phyloP scores from a whole-genome alignment of 2,888 invertebrate species.

The Litoditis marina region DNA sequence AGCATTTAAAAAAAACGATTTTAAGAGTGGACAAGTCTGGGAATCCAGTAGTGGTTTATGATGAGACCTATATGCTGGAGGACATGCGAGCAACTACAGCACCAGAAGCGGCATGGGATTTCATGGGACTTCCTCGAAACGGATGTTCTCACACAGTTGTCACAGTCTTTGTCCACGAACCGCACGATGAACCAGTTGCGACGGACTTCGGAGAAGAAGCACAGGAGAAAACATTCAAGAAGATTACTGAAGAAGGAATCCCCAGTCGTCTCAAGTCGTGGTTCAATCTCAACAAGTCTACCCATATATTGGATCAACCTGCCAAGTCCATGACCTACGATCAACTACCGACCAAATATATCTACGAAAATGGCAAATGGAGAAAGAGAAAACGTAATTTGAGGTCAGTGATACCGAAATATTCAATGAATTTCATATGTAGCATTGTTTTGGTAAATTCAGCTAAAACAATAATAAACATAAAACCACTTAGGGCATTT shows the following conservation, averaged over 20 bases:
- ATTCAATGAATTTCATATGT: too few species aligned
- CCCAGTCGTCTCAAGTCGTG: neutral
- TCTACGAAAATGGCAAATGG: neutral
- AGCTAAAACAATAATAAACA: too few species aligned
- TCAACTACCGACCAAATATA: conserved; percentile 1
- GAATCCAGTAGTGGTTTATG: neutral
- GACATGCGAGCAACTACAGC: conserved; percentile 17
- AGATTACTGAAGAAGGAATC: too few species aligned
- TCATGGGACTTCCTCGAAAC: conserved; percentile 5
- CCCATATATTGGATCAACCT: neutral
- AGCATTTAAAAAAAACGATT: too few species aligned
- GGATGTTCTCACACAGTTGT: conserved; percentile 15
- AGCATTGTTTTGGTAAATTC: too few species aligned
- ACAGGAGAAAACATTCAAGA: too few species aligned
- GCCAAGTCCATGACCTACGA: neutral
- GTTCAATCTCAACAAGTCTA: conserved; percentile 14
- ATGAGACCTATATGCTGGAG: conserved; percentile 13
- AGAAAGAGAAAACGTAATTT: neutral
- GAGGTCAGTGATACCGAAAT: too few species aligned
- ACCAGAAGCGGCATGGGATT: conserved; percentile 18
- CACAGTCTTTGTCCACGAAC: conserved; percentile 11
- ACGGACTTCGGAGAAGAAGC: conserved; percentile 4
- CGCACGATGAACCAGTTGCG: conserved; percentile 6
- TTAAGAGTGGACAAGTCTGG: neutral
- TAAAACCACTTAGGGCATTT: too few species aligned